Conservation (phyloP, 2,797 vertebrate species). For the Tokudaia tokunoshimensis region DNA sequence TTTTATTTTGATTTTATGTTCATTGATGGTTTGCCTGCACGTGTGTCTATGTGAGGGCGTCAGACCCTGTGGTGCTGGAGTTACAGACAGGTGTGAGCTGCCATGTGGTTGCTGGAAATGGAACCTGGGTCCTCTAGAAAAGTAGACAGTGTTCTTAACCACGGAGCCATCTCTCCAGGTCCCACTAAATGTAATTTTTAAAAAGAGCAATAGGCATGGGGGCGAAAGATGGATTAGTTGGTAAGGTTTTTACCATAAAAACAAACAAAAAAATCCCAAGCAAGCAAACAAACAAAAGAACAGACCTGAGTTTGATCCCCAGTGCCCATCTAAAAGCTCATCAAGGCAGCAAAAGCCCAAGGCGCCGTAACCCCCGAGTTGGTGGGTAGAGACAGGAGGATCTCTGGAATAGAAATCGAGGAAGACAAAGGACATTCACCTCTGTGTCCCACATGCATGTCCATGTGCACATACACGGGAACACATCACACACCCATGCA, state of each 20-base stretch:
- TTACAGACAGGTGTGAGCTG: too few species aligned
- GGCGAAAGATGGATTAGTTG: background rate
- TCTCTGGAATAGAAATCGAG: background rate
- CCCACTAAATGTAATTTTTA: background rate
- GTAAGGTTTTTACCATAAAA: background rate
- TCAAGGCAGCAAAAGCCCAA: background rate
- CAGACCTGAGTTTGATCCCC: background rate
- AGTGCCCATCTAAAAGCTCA: background rate
- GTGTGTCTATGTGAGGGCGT: too few species aligned
- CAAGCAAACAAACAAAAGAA: background rate
- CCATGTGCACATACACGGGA: background rate
- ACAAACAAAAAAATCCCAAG: background rate
- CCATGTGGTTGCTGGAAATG: background rate
- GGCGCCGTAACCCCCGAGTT: background rate
- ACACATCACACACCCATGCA: background rate
- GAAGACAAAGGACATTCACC: background rate
- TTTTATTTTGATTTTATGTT: too few species aligned
- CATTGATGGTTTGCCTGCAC: too few species aligned
- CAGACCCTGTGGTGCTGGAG: too few species aligned
- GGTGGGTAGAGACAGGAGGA: background rate
- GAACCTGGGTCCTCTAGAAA: background rate
- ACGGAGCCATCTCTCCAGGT: too few species aligned
- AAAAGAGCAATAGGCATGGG: background rate
- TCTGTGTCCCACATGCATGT: background rate
- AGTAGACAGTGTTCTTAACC: background rate